Evolutionary conservation across 2,113 vertebrate species (phyloP), one percentile per base, ranked within the genome.

Genomic region (Rissa tridactyla): DNA sequence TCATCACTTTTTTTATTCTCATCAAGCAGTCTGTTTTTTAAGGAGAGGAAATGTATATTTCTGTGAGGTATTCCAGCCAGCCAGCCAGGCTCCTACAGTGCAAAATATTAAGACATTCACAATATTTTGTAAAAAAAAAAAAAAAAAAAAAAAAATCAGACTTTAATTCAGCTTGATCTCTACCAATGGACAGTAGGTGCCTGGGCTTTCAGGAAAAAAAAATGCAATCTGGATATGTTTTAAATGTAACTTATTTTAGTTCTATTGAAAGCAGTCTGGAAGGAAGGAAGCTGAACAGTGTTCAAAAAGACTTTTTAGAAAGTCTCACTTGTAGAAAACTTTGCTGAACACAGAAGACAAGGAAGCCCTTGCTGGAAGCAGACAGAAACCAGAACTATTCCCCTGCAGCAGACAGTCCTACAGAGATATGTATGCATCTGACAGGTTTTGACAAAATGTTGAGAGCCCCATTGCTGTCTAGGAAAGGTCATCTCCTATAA

Each of bases 51-150:
- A 69, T 23, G 21, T 81, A 71, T 80, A 36, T 86, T 95, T 89
- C 86, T 49, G 40, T 21, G 88, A 82, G 46, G 44, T 49, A 71
- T 58, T 84, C 51, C 46, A 93, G 84, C 40, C 85, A 92, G 71
- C 32, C 58, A 81, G 64, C 58, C 92, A 78, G 71, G 83, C 66
- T 79, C 81, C 42, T 69, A 68, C 78, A 78, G 47, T 32, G 52
- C 79, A 91, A 96, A 96, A 96, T 94, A 97, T 94, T 85, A 95
- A 92, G 88, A 92, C 81, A 94, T 72, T 51, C 57, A 76, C 72
- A 94, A 47, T 54, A 61, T 87, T 96, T 94, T 86, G 44, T 57
- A 57, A 91, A 96, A 38, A 38, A 38, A 9, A 4, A 38, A 38
- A 38, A 38, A 9, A 4, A 38, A 38, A 38, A 38, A 38, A 38